These are phyloP conservation scores for Exocentrus adspersus DNA, from an alignment of 2,888 invertebrate genomes.

Conservation along the genomic window DNA sequence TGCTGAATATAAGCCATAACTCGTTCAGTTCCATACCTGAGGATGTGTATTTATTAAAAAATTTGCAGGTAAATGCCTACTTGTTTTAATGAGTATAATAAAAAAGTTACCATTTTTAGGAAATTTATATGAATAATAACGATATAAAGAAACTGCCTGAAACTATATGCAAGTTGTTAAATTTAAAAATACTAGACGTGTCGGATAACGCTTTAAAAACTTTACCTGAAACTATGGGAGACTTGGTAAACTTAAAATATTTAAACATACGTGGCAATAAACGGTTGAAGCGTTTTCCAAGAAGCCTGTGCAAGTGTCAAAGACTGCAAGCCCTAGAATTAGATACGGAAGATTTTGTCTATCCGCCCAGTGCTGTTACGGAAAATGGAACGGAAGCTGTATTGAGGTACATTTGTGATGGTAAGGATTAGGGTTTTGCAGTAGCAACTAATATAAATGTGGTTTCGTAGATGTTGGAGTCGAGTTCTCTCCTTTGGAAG, in stretches of 20 bases:
- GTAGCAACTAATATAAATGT: background rate
- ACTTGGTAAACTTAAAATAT: slow-evolving; percentile 70
- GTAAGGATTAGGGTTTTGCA: slow-evolving; percentile 56
- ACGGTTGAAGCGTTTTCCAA: slow-evolving; percentile 70
- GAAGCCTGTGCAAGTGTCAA: slow-evolving; percentile 72
- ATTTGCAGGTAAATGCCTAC: slow-evolving; percentile 68
- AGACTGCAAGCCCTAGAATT: slow-evolving; percentile 71
- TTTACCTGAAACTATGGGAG: slow-evolving; percentile 72
- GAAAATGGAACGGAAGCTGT: slow-evolving; percentile 71
- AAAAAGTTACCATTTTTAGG: slow-evolving; percentile 62
- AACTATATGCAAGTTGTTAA: slow-evolving; percentile 71
- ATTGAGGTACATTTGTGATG: slow-evolving; percentile 71
- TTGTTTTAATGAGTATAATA: too few species aligned
- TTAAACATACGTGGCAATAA: slow-evolving; percentile 72
- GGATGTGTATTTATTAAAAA: slow-evolving; percentile 72
- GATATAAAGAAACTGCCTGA: slow-evolving; percentile 75
- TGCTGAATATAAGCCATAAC: slow-evolving; percentile 76
- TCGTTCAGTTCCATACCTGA: slow-evolving; percentile 72
- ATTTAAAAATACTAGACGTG: slow-evolving; percentile 75
- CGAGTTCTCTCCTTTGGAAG: slow-evolving; percentile 65
- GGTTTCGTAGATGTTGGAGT: slow-evolving; percentile 61
- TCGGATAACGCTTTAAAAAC: slow-evolving; percentile 75
- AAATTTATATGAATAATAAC: slow-evolving; percentile 80
- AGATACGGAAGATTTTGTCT: slow-evolving; percentile 71
- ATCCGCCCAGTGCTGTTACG: slow-evolving; percentile 73